Base-by-base conservation (phyloP, 1,140 invertebrate species). In the Magallana angulata region DNA sequence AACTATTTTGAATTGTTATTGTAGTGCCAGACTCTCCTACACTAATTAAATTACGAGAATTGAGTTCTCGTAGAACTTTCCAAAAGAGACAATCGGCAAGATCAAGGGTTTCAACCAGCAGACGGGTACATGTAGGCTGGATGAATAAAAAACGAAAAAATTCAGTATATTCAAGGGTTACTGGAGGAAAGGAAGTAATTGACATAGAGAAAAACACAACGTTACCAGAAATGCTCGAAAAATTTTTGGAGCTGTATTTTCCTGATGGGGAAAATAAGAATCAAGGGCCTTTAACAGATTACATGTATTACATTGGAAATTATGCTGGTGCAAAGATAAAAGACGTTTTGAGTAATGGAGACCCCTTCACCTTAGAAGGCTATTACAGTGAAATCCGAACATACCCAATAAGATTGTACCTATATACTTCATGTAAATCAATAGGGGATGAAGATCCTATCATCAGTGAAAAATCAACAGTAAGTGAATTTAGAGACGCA, bases 391-490 rank as follows among this genome's bases (percentile, higher is more conserved):
- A 68, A 68, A 68, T 16, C 64, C 14, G 18, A 18, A 68, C 64
- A 1, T 68, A 16, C 18, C 64, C 64, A n/a, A 68, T 68, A 68
- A 68, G 64, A 18, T 68, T 68, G n/a, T 68, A 68, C 64, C 64
- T 68, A n/a, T 68, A 18, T 8, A 68, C 64, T 36, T 36, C 36
- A 36, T 36, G 36, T 36, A 36, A 36, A 36, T 36, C 36, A 36
- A 36, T 36, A 36, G 36, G 36, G 36, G 0, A 36, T 36, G 36
- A 36, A 36, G 36, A 36, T 36, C 36, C 36, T 36, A 36, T 36
- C 36, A 36, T 36, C 36, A 36, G 36, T 36, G 36, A 36, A 36
- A 36, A 36, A 36, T 36, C 36, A 36, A 36, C 36, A 36, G 36
- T 36, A 36, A 36, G 36, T 36, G 36, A 36, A 36, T 36, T 36